Evolutionary conservation across 1,140 invertebrate genomes (phyloP).

Genomic region (Eufriesea mexicana): DNA sequence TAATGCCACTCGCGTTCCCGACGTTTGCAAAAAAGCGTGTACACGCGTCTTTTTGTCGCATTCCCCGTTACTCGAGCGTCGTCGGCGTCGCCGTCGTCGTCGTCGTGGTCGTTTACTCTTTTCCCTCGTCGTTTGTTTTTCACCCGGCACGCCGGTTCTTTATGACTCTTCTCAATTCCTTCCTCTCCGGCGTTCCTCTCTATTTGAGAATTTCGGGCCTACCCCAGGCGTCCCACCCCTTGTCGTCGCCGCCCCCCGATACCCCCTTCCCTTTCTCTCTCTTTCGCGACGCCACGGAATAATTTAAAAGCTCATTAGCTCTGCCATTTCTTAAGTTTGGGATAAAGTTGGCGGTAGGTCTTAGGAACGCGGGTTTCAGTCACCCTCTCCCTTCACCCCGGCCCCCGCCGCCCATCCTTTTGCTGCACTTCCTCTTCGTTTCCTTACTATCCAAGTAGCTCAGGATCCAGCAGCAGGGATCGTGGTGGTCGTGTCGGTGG

Average conservation of each 20-base stretch:
- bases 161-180: slow-evolving; percentile 19
- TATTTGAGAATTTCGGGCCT: slow-evolving; percentile 45
- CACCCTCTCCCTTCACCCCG: neutral
- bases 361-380: slow-evolving; percentile 38
- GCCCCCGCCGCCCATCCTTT: neutral
- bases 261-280: neutral
- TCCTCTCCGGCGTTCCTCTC: neutral
- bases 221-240: slow-evolving; percentile 4
- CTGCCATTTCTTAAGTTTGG: slow-evolving; percentile 76
- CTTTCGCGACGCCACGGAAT: slow-evolving; percentile 64
- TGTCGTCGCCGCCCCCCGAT: neutral
- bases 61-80: neutral
- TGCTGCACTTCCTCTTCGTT: slow-evolving; percentile 46
- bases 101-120: neutral
- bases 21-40: neutral
- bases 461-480: slow-evolving; percentile 50
- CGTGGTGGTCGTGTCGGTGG: slow-evolving; percentile 61
- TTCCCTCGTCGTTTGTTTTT: slow-evolving; percentile 4
- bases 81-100: neutral
- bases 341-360: slow-evolving; percentile 71
- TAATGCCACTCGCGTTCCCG: neutral
- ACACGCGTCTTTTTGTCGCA: slow-evolving; percentile 33
- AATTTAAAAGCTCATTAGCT: slow-evolving; percentile 80
- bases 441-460: slow-evolving; percentile 54
- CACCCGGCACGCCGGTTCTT: slow-evolving; percentile 3